Conservation (phyloP, 1,140 invertebrate species). For the Macrostomum lignano region DNA sequence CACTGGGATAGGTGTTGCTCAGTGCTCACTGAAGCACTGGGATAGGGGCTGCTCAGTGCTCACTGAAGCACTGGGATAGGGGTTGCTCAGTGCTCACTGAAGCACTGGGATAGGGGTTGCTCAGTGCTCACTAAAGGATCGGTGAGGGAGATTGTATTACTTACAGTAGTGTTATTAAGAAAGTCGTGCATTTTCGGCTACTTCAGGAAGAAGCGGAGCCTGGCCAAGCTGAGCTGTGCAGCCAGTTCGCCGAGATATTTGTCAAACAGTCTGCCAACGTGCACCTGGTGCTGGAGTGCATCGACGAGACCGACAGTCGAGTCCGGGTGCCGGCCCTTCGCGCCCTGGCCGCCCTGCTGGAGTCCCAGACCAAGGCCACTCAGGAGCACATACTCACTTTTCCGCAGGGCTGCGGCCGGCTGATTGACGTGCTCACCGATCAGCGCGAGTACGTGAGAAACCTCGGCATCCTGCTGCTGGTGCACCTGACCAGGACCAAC, state of each 20-base stretch:
- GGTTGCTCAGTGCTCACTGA: no score
- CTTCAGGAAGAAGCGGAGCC: conserved; percentile 8
- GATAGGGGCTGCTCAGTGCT: no score
- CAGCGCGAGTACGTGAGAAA: conserved; percentile 26
- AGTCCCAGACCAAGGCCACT: no score
- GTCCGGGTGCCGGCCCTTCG: no score
- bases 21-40: no score
- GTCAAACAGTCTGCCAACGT: conserved; percentile 68
- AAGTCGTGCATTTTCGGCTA: not conserved
- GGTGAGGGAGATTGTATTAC: conserved; percentile 6
- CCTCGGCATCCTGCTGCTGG: conserved; percentile 54
- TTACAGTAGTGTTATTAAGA: not conserved
- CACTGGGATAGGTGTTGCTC: no score
- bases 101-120: no score
- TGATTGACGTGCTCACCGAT: conserved; percentile 42
- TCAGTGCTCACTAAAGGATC: no score
- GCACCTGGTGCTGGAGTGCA: conserved; percentile 44
- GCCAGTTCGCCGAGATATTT: conserved; percentile 93
- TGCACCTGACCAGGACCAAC: conserved; percentile 71
- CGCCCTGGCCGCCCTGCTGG: no score
- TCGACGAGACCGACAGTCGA: conserved; percentile 38
- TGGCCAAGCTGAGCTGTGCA: conserved; percentile 35
- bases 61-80: no score
- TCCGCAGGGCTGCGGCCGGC: conserved; percentile 34
- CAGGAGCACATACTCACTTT: not conserved